Percentiles rank a stretch among this genome's conserved stretches.
These are phyloP conservation scores for Drosophila tropicalis DNA, from an alignment of 1,140 invertebrate species.

Conservation along the genomic window DNA sequence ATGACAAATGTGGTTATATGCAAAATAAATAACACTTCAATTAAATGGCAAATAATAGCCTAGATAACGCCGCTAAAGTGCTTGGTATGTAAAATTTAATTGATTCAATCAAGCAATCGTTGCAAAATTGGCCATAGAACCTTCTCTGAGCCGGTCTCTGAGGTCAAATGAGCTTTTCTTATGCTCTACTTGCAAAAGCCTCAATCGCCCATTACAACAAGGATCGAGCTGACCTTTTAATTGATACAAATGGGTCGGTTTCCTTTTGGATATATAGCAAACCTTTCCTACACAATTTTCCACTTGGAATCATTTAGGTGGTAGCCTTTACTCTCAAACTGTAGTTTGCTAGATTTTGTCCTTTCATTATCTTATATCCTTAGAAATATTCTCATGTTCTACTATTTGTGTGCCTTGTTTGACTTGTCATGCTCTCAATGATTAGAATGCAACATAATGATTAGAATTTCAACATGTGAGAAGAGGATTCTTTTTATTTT, in stretches of 20 bases:
- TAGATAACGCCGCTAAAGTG: constrained; percentile 10
- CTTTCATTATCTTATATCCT: neutral
- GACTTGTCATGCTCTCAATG: constrained; percentile 33
- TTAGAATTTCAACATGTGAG: constrained; percentile 45
- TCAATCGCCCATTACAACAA: too few relatives aligned
- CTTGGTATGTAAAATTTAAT: constrained; percentile 14
- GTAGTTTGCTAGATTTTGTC: neutral
- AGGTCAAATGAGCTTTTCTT: too few relatives aligned
- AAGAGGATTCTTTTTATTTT: constrained; percentile 12
- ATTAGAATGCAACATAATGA: constrained; percentile 63
- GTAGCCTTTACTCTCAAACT: neutral
- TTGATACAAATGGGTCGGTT: too few relatives aligned
- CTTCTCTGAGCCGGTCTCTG: too few relatives aligned
- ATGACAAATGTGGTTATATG: constrained; percentile 8
- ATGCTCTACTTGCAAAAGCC: neutral
- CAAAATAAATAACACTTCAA: constrained; percentile 19
- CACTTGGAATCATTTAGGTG: too few relatives aligned
- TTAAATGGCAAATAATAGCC: constrained; percentile 18
- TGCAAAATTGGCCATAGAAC: neutral
- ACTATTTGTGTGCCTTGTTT: constrained; percentile 20
- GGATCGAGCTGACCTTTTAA: too few relatives aligned
- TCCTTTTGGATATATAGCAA: too few relatives aligned
- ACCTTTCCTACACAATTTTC: too few relatives aligned
- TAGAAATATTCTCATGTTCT: constrained; percentile 32
- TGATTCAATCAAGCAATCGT: constrained; percentile 5